Conservation (phyloP, 1,140 invertebrate species). For the Conopomorpha cramerella region DNA sequence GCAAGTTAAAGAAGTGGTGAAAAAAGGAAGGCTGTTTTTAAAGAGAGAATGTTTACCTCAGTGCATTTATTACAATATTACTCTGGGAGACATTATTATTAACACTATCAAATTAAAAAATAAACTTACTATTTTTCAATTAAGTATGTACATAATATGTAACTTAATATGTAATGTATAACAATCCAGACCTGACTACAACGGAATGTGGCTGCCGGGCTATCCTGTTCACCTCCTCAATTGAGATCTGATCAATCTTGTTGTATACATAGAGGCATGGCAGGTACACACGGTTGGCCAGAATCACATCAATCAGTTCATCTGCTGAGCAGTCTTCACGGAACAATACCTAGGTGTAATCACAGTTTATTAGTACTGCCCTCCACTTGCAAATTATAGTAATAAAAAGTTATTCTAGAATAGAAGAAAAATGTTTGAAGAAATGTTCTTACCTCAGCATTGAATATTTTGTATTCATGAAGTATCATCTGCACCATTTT, state of each 20-base stretch:
- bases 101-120: too few relatives aligned
- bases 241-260: slow-evolving; percentile 99
- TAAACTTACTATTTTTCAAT: too few relatives aligned
- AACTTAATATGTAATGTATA: background rate
- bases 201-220: slow-evolving; percentile 89
- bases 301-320: slow-evolving; percentile 99
- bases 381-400: too few relatives aligned
- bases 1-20: too few relatives aligned
- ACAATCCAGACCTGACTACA: slow-evolving; percentile 81
- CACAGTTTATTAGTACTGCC: too few relatives aligned
- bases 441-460: slow-evolving; percentile 74
- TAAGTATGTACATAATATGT: too few relatives aligned
- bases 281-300: slow-evolving; percentile 95
- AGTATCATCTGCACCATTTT: slow-evolving; percentile 98
- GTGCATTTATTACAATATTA: too few relatives aligned
- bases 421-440: background rate
- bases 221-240: slow-evolving; percentile 97
- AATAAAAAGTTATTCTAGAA: background rate
- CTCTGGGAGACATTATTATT: too few relatives aligned
- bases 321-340: slow-evolving; percentile 95
- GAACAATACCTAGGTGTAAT: slow-evolving; percentile 91
- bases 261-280: slow-evolving; percentile 99
- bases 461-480: slow-evolving; percentile 99
- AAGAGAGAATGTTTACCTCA: too few relatives aligned
- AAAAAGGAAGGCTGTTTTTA: too few relatives aligned